Evolutionary conservation across 2,113 vertebrate genomes (phyloP).

Genomic region (Chascanopsetta lugubris): DNA sequence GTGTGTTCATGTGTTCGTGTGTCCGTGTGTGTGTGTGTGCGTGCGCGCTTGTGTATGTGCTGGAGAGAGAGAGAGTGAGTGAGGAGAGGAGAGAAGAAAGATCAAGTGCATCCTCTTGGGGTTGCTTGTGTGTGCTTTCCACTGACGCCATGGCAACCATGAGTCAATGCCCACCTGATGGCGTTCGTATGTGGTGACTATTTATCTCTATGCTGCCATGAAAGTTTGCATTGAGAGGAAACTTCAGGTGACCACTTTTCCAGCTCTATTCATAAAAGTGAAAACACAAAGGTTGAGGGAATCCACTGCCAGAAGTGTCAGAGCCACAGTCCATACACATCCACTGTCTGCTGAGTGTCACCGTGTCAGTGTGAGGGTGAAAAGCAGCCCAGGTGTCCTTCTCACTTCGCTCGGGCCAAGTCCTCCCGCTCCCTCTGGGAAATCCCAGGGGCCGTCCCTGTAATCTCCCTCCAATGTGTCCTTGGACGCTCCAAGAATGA

Average conservation of each 20-base stretch:
- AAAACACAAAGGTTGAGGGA: background rate
- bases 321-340: background rate
- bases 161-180: constrained; percentile 44
- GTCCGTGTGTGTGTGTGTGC: constrained; percentile 10
- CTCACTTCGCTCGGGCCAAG: constrained; percentile 13
- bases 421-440: constrained; percentile 13
- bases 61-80: constrained; percentile 10
- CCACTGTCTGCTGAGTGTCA: constrained; percentile 1
- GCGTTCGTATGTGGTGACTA: constrained; percentile 43
- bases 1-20: constrained; percentile 8
- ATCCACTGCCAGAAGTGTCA: background rate
- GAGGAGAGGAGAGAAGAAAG: constrained; percentile 3
- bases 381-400: constrained; percentile 19
- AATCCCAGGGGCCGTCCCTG: constrained; percentile 13
- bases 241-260: constrained; percentile 11
- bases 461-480: constrained; percentile 15
- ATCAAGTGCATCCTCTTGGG: constrained; percentile 24
- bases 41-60: constrained; percentile 4
- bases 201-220: constrained; percentile 47
- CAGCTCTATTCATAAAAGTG: background rate
- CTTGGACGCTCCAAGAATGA: constrained; percentile 7
- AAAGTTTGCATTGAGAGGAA: constrained; percentile 28
- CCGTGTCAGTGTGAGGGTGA: background rate
- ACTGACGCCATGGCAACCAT: constrained; percentile 51
- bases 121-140: constrained; percentile 39